Conservation (phyloP, 2,888 invertebrate species). For the Actias luna region DNA sequence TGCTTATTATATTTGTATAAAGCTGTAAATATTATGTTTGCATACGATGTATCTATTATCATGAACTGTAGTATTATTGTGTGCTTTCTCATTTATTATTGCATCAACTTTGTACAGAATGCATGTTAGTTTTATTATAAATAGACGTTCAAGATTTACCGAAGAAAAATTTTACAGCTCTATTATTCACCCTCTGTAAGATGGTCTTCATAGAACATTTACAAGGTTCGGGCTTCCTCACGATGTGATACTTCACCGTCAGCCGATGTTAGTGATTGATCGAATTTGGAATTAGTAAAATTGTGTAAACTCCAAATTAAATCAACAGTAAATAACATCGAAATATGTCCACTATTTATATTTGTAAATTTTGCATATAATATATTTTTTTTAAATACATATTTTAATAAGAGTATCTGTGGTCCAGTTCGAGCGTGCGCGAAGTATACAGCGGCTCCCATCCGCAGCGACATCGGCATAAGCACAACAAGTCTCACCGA, state of each 20-base stretch:
- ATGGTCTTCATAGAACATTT: not conserved
- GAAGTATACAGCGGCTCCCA: slow-evolving; percentile 71
- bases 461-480: slow-evolving; percentile 63
- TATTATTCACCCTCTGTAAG: not conserved
- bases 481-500: slow-evolving; percentile 43
- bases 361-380: too few species aligned
- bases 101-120: not conserved
- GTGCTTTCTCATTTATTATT: not conserved
- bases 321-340: not conserved
- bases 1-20: not conserved
- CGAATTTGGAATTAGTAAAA: not conserved
- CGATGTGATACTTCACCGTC: not conserved
- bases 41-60: not conserved
- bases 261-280: not conserved
- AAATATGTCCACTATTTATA: too few species aligned
- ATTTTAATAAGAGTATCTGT: slow-evolving; percentile 2
- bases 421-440: slow-evolving; percentile 63
- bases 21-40: not conserved
- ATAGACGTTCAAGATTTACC: not conserved
- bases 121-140: not conserved
- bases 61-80: not conserved
- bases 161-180: not conserved
- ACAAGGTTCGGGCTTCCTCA: not conserved
- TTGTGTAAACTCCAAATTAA: too few species aligned
- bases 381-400: too few species aligned